A percentile compares a stretch with the other conserved stretches of the same genome.
Conservation (phyloP, 2,797 vertebrate species). For the Pangasius sanitwongsei region DNA sequence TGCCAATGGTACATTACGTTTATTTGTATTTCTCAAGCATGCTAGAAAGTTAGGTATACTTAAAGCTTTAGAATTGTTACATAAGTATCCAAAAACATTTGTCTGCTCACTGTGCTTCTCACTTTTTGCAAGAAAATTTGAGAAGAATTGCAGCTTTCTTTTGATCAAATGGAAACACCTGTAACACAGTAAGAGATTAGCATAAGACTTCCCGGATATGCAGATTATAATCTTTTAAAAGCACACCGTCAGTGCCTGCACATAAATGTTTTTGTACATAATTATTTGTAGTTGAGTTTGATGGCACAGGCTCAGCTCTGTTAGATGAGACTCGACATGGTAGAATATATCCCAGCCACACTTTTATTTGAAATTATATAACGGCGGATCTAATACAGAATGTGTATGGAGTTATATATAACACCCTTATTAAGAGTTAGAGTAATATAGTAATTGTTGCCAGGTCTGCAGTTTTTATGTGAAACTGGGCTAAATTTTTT, state of each 20-base stretch:
- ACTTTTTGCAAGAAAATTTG: not conserved
- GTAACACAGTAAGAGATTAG: not conserved
- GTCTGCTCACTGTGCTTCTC: not conserved
- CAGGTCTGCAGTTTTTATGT: conserved; percentile 19
- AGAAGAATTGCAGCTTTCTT: not conserved
- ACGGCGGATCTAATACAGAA: not conserved
- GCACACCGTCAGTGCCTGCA: not conserved
- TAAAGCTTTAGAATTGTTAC: not conserved
- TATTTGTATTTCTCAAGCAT: not conserved
- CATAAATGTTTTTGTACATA: not conserved
- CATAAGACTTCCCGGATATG: not conserved
- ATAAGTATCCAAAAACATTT: not conserved
- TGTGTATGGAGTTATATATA: not conserved
- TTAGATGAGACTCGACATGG: not conserved
- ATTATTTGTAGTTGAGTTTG: not conserved
- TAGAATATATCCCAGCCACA: not conserved
- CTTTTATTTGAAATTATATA: not conserved
- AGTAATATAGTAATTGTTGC: not conserved
- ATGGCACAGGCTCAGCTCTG: not conserved
- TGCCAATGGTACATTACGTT: not conserved
- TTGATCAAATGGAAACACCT: not conserved
- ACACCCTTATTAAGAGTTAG: not conserved
- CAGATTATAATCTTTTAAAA: not conserved
- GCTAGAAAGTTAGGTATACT: not conserved
- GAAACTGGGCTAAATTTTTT: conserved; percentile 5